phyloP scores from a whole-genome alignment of 1,140 invertebrate species.

The Camponotus floridanus region DNA sequence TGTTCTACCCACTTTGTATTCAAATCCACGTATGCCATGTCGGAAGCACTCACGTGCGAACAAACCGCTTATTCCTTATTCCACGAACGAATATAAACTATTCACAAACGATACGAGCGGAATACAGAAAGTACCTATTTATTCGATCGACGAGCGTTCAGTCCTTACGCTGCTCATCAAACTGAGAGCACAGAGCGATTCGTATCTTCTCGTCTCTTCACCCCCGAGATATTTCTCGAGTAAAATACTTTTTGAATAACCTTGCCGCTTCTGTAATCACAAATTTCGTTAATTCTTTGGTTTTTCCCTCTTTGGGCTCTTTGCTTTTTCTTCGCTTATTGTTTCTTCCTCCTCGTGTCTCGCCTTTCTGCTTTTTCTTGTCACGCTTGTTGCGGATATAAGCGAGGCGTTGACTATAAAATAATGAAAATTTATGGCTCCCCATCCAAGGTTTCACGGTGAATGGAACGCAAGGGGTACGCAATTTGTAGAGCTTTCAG shows the following conservation, averaged over 20 bases:
- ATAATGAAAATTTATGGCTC: conserved; percentile 85
- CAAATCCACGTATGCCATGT: conserved; percentile 74
- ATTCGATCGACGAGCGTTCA: conserved; percentile 56
- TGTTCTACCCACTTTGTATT: conserved; percentile 69
- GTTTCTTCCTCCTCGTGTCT: conserved; percentile 31
- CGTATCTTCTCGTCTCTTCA: conserved; percentile 10
- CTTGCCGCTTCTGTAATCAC: not conserved
- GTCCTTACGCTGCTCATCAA: conserved; percentile 44
- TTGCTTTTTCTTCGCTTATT: not conserved
- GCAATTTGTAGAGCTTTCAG: conserved; percentile 84
- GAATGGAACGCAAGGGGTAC: conserved; percentile 74
- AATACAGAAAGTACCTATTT: conserved; percentile 71
- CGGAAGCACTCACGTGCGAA: conserved; percentile 72
- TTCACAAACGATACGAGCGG: conserved; percentile 62
- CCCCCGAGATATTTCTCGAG: conserved; percentile 26
- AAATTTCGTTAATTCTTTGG: not conserved
- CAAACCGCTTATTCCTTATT: conserved; percentile 76
- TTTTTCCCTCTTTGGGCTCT: conserved; percentile 15
- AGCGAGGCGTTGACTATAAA: conserved; percentile 83
- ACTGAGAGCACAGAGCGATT: conserved; percentile 59
- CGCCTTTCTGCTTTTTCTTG: conserved; percentile 62
- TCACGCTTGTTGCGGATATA: conserved; percentile 80
- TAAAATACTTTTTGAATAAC: conserved; percentile 21
- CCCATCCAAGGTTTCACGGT: conserved; percentile 66
- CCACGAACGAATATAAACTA: conserved; percentile 73